Base-by-base conservation (phyloP, 2,113 vertebrate genomes). In the Ciconia stormi region DNA sequence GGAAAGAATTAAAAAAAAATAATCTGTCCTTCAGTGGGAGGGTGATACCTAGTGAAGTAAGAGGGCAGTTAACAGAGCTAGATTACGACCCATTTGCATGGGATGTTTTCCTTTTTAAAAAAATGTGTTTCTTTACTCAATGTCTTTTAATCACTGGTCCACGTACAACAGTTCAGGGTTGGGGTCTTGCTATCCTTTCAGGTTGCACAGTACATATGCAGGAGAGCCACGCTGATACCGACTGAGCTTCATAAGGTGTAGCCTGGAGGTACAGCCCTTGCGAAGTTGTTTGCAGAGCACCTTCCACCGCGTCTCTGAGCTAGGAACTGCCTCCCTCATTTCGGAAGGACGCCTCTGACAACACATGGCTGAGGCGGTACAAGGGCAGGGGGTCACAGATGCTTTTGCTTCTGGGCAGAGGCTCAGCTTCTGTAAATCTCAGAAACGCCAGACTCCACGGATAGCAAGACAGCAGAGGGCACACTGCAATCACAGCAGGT, bases 381-480 rank as follows among this genome's bases (percentile, higher is more conserved):
- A 36, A 62, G 49, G 50, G 38, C 42, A 20, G 6, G 25, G 34
- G 11, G 13, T 82, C 61, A 72, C 18, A 53, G 32, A 10, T n/a
- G 44, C 29, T 87, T 91, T 62, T 72, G 46, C 16, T 58, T 82
- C 49, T 71, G 73, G 63, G 32, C 40, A 65, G 72, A 79, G 21
- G 36, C 23, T 71, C 42, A 44, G n/a, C 29, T 93, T 40, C 62
- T 76, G 34, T 22, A 46, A 29, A 56, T 34, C 55, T 74, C 65
- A 61, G 90, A 44, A 72, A 34, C 3, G 6, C 52, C 0, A 1
- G 47, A 47, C 27, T 38, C 25, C 5, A 2, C 3, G 9, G 83
- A 69, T 5, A 83, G 66, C 38, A 46, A 42, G 77, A 96, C 94
- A 97, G 95, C 91, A 94, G 95, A 97, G 95, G 94, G 93, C 93